Evolutionary conservation across 2,113 vertebrate species (phyloP).

Genomic region (Sapajus apella): DNA sequence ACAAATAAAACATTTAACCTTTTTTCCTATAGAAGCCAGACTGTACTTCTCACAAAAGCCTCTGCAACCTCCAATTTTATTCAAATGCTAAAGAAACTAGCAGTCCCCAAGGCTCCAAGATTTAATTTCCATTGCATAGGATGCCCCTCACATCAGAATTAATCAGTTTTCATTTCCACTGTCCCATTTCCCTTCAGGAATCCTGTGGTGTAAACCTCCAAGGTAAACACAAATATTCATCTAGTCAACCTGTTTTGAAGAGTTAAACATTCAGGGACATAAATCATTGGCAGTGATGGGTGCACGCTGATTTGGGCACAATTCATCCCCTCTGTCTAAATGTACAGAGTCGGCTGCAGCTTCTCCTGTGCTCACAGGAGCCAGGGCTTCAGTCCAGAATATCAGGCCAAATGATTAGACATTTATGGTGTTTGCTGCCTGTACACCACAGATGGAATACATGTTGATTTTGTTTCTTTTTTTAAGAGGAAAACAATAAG

Average conservation of each 20-base stretch:
- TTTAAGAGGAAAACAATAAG: not conserved
- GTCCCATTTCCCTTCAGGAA: slow-evolving; percentile 56
- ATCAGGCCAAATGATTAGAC: not conserved
- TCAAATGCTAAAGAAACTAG: slow-evolving; percentile 58
- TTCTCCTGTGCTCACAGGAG: not conserved
- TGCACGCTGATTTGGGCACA: not conserved
- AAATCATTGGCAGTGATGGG: slow-evolving; percentile 8
- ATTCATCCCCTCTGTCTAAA: not conserved
- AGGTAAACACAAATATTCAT: slow-evolving; percentile 63
- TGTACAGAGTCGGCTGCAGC: not conserved
- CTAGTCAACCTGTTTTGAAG: slow-evolving; percentile 33
- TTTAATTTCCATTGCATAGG: slow-evolving; percentile 50
- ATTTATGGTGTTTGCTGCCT: not conserved
- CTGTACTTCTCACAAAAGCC: slow-evolving; percentile 54
- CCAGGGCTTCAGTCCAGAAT: not conserved
- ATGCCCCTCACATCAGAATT: slow-evolving; percentile 47
- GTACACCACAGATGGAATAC: not conserved
- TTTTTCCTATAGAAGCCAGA: slow-evolving; percentile 70
- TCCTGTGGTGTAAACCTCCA: slow-evolving; percentile 43
- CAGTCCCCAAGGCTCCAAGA: slow-evolving; percentile 42
- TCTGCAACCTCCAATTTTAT: slow-evolving; percentile 69
- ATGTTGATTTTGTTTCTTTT: slow-evolving; percentile 7
- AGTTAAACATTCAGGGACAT: not conserved
- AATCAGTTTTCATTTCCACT: slow-evolving; percentile 36
- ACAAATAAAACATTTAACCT: slow-evolving; percentile 65